These are phyloP conservation scores for Heliothis peltigera DNA, from an alignment of 2,888 invertebrate genomes.

Conservation along the genomic window DNA sequence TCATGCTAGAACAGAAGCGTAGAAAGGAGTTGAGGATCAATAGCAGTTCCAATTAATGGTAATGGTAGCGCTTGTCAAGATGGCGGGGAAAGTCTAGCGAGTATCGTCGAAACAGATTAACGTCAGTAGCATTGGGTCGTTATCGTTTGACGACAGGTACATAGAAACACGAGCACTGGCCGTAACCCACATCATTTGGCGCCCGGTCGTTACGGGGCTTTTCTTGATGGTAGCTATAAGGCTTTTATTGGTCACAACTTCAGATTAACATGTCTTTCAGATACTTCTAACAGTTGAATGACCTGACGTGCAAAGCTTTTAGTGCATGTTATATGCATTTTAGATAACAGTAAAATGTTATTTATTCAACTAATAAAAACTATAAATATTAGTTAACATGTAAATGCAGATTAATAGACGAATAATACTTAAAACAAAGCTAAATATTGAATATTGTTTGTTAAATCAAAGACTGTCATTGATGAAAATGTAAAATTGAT, in stretches of 20 bases:
- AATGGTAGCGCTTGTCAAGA: constrained; percentile 73
- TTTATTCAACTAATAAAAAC: constrained; percentile 30
- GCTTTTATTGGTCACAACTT: constrained; percentile 75
- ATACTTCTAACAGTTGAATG: constrained; percentile 56
- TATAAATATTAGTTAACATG: constrained; percentile 19
- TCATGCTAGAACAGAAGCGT: constrained; percentile 67
- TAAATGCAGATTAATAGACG: constrained; percentile 35
- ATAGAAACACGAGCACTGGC: constrained; percentile 71
- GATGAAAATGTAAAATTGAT: constrained; percentile 54
- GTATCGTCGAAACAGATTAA: constrained; percentile 75
- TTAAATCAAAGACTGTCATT: constrained; percentile 44
- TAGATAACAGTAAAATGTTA: constrained; percentile 41
- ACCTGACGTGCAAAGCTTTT: constrained; percentile 52
- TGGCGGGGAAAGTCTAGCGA: constrained; percentile 69
- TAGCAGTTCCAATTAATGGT: constrained; percentile 65
- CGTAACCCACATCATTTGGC: constrained; percentile 77
- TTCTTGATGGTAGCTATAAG: constrained; percentile 77
- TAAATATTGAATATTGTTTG: constrained; percentile 23
- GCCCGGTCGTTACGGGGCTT: constrained; percentile 74
- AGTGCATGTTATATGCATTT: constrained; percentile 28
- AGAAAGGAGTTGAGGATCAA: constrained; percentile 60
- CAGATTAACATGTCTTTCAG: constrained; percentile 61
- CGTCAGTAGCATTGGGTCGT: constrained; percentile 72
- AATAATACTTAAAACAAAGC: constrained; percentile 45
- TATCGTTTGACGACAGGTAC: constrained; percentile 77